phyloP scores from a whole-genome alignment of 1,140 invertebrate species.

The Monomorium pharaonis region DNA sequence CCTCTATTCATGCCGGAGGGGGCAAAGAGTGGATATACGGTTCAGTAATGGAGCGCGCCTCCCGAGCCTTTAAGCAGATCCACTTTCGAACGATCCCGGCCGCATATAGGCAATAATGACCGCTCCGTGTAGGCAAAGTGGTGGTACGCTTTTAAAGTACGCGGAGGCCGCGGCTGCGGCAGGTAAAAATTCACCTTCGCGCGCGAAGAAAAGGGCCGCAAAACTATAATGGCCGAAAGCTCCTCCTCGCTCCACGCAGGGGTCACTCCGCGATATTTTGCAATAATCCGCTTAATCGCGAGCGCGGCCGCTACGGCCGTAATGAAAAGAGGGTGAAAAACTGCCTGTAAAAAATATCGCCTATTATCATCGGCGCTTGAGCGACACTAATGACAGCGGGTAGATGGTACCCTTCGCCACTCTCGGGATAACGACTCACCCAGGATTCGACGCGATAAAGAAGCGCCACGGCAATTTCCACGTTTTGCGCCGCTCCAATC shows the following conservation, averaged over 20 bases:
- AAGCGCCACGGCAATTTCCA: not conserved
- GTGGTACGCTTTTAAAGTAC: not conserved
- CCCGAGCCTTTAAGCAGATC: conserved; percentile 27
- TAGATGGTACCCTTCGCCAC: not conserved
- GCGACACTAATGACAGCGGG: not conserved
- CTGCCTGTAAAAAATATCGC: not conserved
- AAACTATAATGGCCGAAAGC: not conserved
- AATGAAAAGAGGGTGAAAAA: not conserved
- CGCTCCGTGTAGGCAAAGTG: not conserved
- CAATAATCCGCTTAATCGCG: not conserved
- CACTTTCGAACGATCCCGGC: conserved; percentile 3
- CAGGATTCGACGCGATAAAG: not conserved
- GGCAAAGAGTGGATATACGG: conserved; percentile 14
- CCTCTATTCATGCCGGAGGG: conserved; percentile 8
- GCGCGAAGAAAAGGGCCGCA: too few relatives aligned
- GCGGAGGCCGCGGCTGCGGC: too few relatives aligned
- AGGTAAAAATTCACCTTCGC: not conserved
- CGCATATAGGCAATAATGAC: conserved; percentile 3
- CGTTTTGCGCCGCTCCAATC: not conserved
- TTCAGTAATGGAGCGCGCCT: conserved; percentile 29
- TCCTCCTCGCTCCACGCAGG: not conserved
- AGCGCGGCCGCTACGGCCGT: not conserved
- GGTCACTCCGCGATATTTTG: not conserved
- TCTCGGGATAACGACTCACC: conserved; percentile 15
- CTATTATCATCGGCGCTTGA: not conserved